A percentile compares a stretch with the other conserved stretches of the same genome.
These are phyloP conservation scores for Gnathonemus echidnorhynchus DNA, from an alignment of 2,113 vertebrate species.

Conservation along the genomic window DNA sequence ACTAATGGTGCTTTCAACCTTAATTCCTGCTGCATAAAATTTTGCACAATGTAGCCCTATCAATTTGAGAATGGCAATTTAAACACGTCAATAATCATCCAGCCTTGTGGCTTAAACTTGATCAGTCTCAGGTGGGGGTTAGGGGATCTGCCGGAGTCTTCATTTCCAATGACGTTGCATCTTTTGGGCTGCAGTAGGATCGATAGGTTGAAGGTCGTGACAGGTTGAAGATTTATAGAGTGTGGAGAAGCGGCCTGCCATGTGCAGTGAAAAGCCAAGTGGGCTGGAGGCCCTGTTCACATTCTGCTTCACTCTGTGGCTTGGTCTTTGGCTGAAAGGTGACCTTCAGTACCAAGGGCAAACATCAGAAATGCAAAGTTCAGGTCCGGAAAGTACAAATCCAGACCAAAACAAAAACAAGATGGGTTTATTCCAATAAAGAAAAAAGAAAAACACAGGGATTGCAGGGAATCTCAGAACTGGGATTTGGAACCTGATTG, in stretches of 20 bases:
- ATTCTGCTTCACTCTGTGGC: background rate
- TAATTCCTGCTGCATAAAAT: background rate
- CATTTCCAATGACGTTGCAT: constrained; percentile 8
- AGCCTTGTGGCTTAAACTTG: background rate
- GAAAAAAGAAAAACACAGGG: too few relatives aligned
- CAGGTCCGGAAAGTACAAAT: background rate
- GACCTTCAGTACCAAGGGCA: background rate
- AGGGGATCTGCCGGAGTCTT: background rate
- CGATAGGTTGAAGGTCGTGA: background rate
- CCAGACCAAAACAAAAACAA: background rate
- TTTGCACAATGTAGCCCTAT: background rate
- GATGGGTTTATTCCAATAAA: background rate
- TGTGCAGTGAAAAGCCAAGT: background rate
- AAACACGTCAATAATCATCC: constrained; percentile 2
- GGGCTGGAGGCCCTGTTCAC: background rate
- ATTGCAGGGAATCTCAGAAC: too few relatives aligned
- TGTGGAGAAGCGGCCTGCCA: background rate
- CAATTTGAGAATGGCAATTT: constrained; percentile 8
- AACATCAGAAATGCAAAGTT: background rate
- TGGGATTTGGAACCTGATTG: too few relatives aligned
- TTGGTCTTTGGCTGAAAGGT: background rate
- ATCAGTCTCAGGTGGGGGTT: background rate
- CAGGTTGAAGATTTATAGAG: constrained; percentile 4
- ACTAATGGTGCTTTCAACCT: background rate
- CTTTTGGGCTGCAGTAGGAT: background rate